Conservation (phyloP, 2,888 invertebrate genomes). For the Incurvaria masculella region DNA sequence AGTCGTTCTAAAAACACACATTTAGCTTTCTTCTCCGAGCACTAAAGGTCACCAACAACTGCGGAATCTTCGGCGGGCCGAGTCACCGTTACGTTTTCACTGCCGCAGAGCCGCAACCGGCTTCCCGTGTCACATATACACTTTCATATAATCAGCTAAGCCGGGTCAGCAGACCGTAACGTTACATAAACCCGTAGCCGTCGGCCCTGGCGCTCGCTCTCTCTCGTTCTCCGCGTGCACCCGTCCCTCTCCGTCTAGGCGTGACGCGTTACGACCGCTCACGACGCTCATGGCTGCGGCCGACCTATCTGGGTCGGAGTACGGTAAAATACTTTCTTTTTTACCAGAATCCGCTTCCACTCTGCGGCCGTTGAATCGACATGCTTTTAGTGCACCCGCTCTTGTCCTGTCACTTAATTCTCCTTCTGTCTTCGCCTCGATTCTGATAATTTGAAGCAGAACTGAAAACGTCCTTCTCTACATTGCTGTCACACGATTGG, state of each 20-base stretch:
- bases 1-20: too few relatives aligned
- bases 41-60: background rate
- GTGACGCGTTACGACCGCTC: background rate
- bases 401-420: too few relatives aligned
- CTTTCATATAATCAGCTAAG: background rate
- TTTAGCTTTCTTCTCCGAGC: too few relatives aligned
- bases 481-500: too few relatives aligned
- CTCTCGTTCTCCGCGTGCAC: background rate
- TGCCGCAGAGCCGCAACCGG: background rate
- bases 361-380: background rate
- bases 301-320: background rate
- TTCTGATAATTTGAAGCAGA: too few relatives aligned
- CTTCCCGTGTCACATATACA: background rate
- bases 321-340: background rate
- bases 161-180: background rate
- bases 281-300: too few relatives aligned
- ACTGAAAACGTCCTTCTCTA: too few relatives aligned
- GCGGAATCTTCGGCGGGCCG: background rate
- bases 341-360: background rate
- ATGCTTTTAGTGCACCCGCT: too few relatives aligned
- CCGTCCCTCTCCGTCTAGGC: background rate
- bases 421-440: too few relatives aligned
- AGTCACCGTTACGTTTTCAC: background rate
- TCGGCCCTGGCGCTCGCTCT: background rate
- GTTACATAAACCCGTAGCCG: background rate